phyloP scores from a whole-genome alignment of 1,140 invertebrate species.

The Galleria mellonella region DNA sequence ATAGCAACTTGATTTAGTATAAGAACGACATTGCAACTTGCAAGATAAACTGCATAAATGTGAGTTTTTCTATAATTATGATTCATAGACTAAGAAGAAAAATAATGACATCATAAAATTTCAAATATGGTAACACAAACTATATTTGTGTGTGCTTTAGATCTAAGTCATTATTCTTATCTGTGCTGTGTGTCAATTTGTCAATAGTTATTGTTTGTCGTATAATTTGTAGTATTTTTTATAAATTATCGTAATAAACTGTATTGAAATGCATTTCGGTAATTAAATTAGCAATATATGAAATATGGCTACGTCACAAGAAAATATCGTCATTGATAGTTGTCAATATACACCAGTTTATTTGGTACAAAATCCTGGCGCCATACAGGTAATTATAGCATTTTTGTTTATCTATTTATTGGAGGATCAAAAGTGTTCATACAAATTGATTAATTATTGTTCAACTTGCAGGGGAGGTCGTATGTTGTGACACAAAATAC shows the following conservation, averaged over 20 bases:
- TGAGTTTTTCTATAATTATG: too few relatives aligned
- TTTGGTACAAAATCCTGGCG: conserved; percentile 48
- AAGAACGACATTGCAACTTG: too few relatives aligned
- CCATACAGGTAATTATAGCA: conserved; percentile 37
- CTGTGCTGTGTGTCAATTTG: background rate
- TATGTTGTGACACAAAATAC: conserved; percentile 40
- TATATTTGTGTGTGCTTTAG: too few relatives aligned
- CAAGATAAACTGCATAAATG: too few relatives aligned
- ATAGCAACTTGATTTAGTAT: too few relatives aligned
- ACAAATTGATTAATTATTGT: background rate
- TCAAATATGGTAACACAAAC: too few relatives aligned
- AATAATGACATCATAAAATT: too few relatives aligned
- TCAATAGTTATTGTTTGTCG: background rate
- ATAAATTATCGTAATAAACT: too few relatives aligned
- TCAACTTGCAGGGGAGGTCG: conserved; percentile 43
- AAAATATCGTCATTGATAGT: conserved; percentile 46
- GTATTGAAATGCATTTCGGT: conserved; percentile 22
- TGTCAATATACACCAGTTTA: conserved; percentile 62
- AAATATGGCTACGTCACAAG: conserved; percentile 37
- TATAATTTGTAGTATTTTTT: background rate
- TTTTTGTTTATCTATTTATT: conserved; percentile 6
- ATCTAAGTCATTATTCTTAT: too few relatives aligned
- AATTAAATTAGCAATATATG: conserved; percentile 14
- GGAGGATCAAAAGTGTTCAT: background rate
- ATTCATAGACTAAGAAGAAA: too few relatives aligned